Evolutionary conservation across 2,113 vertebrate species (phyloP).

Genomic region (Excalfactoria chinensis): DNA sequence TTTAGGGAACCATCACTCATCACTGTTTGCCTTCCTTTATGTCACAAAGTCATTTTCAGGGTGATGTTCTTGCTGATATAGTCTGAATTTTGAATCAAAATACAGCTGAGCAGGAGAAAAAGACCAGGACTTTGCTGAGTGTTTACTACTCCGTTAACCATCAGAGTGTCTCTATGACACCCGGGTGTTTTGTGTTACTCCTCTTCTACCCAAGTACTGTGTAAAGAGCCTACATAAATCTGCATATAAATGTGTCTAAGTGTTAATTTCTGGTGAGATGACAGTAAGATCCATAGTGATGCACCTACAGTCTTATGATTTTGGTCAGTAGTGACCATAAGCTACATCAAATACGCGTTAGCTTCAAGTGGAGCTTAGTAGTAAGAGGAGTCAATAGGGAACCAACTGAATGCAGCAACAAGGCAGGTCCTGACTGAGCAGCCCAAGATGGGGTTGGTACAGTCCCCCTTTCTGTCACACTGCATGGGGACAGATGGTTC

Average conservation of each 20-base stretch:
- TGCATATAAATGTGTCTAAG: background rate
- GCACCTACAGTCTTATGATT: rapidly evolving
- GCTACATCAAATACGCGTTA: background rate
- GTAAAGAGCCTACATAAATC: background rate
- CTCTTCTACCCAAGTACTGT: background rate
- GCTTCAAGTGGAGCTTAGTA: background rate
- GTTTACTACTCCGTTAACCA: rapidly evolving
- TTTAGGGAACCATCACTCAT: background rate
- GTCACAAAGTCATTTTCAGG: background rate
- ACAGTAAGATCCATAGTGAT: rapidly evolving
- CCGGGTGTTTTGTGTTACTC: background rate
- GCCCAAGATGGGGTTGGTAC: background rate
- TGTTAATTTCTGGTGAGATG: background rate
- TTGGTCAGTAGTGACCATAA: background rate
- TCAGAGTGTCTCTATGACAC: background rate
- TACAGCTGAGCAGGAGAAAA: background rate
- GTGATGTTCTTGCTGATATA: background rate
- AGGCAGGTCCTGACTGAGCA: background rate
- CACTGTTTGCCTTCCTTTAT: background rate
- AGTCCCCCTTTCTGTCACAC: background rate
- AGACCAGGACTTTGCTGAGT: rapidly evolving
- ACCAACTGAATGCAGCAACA: no score
- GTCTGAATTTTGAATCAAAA: background rate
- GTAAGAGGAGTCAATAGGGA: background rate
- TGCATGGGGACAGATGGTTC: background rate